Evolutionary conservation across 2,797 vertebrate species (phyloP).

Genomic region (Peromyscus melanophrys): DNA sequence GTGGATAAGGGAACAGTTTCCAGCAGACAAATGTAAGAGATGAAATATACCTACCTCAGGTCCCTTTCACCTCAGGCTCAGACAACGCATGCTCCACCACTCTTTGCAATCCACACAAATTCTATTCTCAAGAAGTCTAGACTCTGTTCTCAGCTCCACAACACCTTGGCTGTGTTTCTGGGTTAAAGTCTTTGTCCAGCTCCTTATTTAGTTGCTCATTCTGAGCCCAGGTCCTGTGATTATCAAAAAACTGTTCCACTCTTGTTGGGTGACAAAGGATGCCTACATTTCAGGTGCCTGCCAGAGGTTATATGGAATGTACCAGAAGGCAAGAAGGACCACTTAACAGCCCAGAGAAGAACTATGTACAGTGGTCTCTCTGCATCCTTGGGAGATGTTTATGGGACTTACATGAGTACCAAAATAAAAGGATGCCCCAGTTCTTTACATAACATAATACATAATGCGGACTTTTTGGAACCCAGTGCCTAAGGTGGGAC

Average conservation of each 20-base stretch:
- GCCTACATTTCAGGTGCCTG: too few species aligned
- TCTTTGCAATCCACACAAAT: not conserved
- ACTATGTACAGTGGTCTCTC: not conserved
- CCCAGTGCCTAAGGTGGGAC: too few species aligned
- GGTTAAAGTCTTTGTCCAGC: not conserved
- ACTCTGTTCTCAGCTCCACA: not conserved
- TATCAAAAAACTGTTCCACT: not conserved
- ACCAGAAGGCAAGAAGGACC: not conserved
- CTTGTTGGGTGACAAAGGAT: too few species aligned
- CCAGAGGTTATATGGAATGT: not conserved
- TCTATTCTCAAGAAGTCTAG: not conserved
- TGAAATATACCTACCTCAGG: fast-evolving
- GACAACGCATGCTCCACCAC: not conserved
- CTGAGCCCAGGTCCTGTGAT: too few species aligned
- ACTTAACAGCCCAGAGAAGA: not conserved
- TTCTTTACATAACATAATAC: not conserved
- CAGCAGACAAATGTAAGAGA: not conserved
- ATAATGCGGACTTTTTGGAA: not conserved
- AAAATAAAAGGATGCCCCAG: not conserved
- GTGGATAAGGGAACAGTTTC: not conserved
- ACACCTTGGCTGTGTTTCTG: not conserved
- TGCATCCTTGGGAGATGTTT: not conserved
- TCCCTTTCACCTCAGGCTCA: not conserved
- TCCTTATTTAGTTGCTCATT: not conserved
- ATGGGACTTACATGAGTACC: too few species aligned